phyloP scores from a whole-genome alignment of 2,113 vertebrate species.

The Acanthisitta chloris region DNA sequence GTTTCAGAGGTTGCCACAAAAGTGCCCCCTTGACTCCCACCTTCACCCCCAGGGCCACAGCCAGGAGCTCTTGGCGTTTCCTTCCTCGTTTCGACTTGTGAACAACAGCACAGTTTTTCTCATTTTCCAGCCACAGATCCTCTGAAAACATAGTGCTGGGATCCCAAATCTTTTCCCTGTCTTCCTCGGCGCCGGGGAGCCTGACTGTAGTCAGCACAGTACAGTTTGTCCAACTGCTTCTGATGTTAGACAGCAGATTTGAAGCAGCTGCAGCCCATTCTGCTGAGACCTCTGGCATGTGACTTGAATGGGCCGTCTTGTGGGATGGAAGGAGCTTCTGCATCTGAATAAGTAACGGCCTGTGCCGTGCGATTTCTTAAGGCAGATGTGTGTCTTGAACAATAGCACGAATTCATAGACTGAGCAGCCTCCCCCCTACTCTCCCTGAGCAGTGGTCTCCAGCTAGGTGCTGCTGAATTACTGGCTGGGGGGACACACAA shows the following conservation, averaged over 20 bases:
- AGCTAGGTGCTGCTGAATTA: conserved; percentile 24
- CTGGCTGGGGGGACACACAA: neutral
- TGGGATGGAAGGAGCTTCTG: conserved; percentile 78
- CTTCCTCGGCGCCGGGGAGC: conserved; percentile 66
- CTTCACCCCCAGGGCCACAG: conserved; percentile 88
- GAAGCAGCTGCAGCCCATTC: conserved; percentile 83
- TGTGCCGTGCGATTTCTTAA: conserved; percentile 77
- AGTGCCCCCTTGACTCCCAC: conserved; percentile 84
- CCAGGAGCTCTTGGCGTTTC: conserved; percentile 90
- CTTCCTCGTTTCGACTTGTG: conserved; percentile 82
- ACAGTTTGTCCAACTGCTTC: conserved; percentile 74
- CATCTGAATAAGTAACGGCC: conserved; percentile 81
- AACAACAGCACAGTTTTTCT: conserved; percentile 76
- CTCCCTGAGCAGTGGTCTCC: conserved; percentile 39
- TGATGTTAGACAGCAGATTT: conserved; percentile 79
- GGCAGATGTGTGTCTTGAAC: conserved; percentile 86
- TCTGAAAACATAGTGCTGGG: conserved; percentile 69
- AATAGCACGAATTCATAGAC: conserved; percentile 85
- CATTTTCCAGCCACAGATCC: conserved; percentile 79
- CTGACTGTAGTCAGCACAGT: conserved; percentile 35
- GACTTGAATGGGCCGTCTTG: conserved; percentile 79
- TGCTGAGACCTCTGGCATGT: conserved; percentile 82
- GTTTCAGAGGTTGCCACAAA: conserved; percentile 96
- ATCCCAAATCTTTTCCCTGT: conserved; percentile 78
- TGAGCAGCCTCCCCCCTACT: neutral